Evolutionary conservation across 1,140 invertebrate species (phyloP).

Genomic region (Drosophila tristis): DNA sequence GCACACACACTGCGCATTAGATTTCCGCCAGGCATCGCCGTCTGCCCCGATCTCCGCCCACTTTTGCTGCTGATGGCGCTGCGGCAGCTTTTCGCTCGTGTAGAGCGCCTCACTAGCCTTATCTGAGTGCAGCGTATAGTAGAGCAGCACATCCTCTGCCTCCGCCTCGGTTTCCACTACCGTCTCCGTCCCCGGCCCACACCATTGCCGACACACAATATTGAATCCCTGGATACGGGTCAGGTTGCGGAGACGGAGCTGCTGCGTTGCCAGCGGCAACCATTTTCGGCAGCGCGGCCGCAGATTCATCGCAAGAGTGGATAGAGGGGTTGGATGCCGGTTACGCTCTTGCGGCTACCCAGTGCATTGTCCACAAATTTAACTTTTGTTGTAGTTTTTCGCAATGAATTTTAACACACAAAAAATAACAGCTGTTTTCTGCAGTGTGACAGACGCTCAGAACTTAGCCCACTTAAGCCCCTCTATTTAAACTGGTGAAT

Average conservation of each 20-base stretch:
- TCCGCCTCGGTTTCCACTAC: conserved; percentile 9
- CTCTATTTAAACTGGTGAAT: too few species aligned
- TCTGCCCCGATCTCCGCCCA: conserved; percentile 86
- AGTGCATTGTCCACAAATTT: conserved; percentile 39
- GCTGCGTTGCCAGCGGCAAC: conserved; percentile 87
- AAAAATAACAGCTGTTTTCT: conserved; percentile 63
- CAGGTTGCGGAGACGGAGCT: conserved; percentile 89
- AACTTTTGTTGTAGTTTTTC: conserved; percentile 44
- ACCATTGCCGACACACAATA: conserved; percentile 65
- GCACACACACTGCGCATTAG: conserved; percentile 76
- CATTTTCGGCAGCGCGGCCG: conserved; percentile 87
- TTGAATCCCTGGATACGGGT: conserved; percentile 89
- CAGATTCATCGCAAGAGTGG: conserved; percentile 85
- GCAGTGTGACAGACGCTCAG: too few species aligned
- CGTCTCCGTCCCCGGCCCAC: neutral
- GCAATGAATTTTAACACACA: conserved; percentile 47
- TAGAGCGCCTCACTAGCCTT: conserved; percentile 91
- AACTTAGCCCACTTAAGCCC: too few species aligned
- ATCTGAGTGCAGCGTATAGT: conserved; percentile 92
- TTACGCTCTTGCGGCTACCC: conserved; percentile 37
- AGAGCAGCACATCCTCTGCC: conserved; percentile 86
- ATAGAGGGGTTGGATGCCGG: conserved; percentile 17
- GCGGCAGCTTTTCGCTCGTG: conserved; percentile 90
- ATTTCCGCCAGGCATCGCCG: conserved; percentile 68
- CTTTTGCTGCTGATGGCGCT: conserved; percentile 86